Evolutionary conservation across 2,113 vertebrate species (phyloP).

Genomic region (Propithecus coquereli): DNA sequence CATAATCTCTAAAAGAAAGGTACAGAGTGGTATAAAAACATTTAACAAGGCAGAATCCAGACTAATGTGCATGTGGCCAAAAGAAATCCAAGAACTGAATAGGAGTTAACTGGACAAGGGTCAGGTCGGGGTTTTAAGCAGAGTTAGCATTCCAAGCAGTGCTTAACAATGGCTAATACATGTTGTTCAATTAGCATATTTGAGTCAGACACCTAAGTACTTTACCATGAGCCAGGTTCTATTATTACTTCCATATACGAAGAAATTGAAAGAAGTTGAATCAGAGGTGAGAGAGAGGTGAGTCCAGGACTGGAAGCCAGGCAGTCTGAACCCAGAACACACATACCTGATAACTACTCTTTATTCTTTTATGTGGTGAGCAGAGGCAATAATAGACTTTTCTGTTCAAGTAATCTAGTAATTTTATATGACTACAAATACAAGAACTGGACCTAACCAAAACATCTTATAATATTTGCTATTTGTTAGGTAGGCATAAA

Average conservation of each 20-base stretch:
- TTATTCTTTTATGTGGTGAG: neutral
- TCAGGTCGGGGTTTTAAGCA: neutral
- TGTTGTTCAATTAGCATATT: neutral
- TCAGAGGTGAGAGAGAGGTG: neutral
- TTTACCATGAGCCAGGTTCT: neutral
- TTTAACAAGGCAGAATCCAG: neutral
- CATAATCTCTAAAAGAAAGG: neutral
- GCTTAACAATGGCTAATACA: neutral
- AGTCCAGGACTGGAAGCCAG: neutral
- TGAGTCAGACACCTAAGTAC: neutral
- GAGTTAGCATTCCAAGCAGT: neutral
- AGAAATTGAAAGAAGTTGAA: neutral
- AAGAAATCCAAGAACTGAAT: neutral
- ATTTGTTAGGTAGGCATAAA: neutral
- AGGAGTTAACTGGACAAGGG: neutral
- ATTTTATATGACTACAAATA: neutral
- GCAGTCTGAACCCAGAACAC: neutral
- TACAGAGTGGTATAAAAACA: neutral
- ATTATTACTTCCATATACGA: neutral
- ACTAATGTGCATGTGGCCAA: neutral
- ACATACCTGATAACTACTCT: neutral
- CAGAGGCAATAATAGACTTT: neutral
- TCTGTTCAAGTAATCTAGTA: neutral
- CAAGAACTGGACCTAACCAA: neutral
- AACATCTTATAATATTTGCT: neutral